phyloP scores from a whole-genome alignment of 2,888 invertebrate species.

The Ornithoptera priamus region DNA sequence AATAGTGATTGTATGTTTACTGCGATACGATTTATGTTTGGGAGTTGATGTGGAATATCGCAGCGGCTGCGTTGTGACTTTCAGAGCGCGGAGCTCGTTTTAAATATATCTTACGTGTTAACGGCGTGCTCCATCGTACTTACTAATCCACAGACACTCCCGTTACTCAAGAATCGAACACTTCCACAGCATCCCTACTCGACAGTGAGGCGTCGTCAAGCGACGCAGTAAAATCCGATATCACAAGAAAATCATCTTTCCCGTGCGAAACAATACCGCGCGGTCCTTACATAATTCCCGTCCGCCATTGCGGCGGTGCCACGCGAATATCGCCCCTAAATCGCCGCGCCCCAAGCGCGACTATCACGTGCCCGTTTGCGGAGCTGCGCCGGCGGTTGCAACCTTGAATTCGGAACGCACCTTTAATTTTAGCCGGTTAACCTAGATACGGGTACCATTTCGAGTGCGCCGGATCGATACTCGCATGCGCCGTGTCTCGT shows the following conservation, averaged over 20 bases:
- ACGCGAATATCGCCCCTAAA: constrained; percentile 64
- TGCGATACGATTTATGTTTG: not conserved
- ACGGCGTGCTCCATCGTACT: constrained; percentile 52
- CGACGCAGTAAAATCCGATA: constrained; percentile 26
- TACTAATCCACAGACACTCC: constrained; percentile 60
- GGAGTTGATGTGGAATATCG: not conserved
- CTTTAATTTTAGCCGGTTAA: constrained; percentile 80
- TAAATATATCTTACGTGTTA: constrained; percentile 60
- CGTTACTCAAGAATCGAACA: constrained; percentile 36
- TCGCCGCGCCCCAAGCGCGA: constrained; percentile 54
- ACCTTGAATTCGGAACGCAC: constrained; percentile 78
- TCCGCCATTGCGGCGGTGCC: constrained; percentile 62
- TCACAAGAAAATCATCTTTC: constrained; percentile 46
- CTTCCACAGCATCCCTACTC: constrained; percentile 21
- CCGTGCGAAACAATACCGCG: constrained; percentile 62
- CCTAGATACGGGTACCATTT: constrained; percentile 75
- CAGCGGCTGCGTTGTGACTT: constrained; percentile 4
- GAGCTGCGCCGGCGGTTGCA: constrained; percentile 74
- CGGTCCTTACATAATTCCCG: constrained; percentile 73
- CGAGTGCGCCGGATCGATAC: constrained; percentile 68
- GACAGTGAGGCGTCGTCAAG: constrained; percentile 28
- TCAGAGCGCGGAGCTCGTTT: constrained; percentile 50
- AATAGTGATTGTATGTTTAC: not conserved
- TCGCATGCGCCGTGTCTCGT: constrained; percentile 68
- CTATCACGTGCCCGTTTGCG: constrained; percentile 70